A percentile compares a stretch with the other conserved stretches of the same genome.
These are phyloP conservation scores for Dendroctonus valens DNA, from an alignment of 1,140 invertebrate genomes.

Conservation along the genomic window DNA sequence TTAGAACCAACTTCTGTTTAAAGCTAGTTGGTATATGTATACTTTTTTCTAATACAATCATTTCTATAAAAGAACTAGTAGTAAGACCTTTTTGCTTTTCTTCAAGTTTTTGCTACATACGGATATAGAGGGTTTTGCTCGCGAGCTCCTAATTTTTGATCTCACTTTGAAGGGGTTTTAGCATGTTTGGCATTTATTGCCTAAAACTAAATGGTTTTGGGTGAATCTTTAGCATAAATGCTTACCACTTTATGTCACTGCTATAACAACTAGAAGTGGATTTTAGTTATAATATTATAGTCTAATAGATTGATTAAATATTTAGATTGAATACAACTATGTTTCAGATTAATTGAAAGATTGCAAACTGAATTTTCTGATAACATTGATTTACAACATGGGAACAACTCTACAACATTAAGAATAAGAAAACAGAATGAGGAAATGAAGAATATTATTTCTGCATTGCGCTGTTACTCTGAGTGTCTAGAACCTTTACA, in stretches of 20 bases:
- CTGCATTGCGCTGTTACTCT: conserved; percentile 29
- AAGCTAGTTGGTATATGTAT: no score
- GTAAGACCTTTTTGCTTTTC: no score
- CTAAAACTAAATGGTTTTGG: background rate
- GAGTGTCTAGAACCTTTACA: conserved; percentile 21
- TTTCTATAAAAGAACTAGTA: no score
- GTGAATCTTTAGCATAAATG: background rate
- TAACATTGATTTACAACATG: conserved; percentile 48
- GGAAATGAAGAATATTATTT: conserved; percentile 31
- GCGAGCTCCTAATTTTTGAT: no score
- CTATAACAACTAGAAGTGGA: conserved; percentile 48
- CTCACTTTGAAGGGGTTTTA: no score
- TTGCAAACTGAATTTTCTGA: conserved; percentile 49
- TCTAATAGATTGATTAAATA: no score
- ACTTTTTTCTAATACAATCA: no score
- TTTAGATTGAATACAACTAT: conserved; percentile 1
- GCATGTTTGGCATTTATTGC: background rate
- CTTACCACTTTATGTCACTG: conserved; percentile 34
- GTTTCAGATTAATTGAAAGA: background rate
- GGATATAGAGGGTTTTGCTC: background rate
- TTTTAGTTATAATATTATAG: no score
- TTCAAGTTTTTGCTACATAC: background rate
- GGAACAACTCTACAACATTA: conserved; percentile 34
- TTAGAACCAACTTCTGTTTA: background rate
- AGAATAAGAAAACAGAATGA: conserved; percentile 33